Conservation (phyloP, 2,113 vertebrate genomes). For the Mesitornis unicolor region DNA sequence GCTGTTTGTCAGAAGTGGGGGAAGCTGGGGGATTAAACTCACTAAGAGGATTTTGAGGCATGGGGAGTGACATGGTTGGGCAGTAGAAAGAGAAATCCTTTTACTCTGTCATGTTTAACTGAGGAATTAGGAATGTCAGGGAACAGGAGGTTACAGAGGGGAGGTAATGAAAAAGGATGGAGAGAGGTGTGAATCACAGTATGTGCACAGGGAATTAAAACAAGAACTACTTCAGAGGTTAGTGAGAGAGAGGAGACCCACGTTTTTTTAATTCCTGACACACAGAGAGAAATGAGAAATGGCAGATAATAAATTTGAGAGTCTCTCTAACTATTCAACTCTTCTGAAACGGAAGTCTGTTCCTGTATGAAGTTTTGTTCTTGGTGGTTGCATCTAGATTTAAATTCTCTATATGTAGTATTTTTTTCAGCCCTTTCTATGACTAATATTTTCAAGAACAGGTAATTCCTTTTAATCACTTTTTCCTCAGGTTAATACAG, state of each 20-base stretch:
- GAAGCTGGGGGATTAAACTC: slow-evolving; percentile 26
- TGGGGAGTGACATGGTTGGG: slow-evolving; percentile 38
- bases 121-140: slow-evolving; percentile 24
- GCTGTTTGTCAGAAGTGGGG: not conserved
- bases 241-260: not conserved
- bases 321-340: not conserved
- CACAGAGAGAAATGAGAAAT: not conserved
- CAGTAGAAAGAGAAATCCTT: slow-evolving; percentile 50
- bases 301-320: not conserved
- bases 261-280: not conserved
- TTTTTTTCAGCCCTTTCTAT: not conserved
- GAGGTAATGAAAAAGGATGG: not conserved
- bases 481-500: not conserved
- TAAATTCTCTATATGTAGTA: not conserved
- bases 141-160: slow-evolving; percentile 24
- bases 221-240: not conserved
- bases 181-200: not conserved
- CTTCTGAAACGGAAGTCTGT: not conserved
- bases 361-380: not conserved
- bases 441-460: not conserved
- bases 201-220: not conserved
- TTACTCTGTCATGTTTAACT: slow-evolving; percentile 33
- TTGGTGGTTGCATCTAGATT: not conserved
- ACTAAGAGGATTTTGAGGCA: slow-evolving; percentile 50
- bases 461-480: not conserved